Percentiles rank a stretch among this genome's conserved stretches.
Evolutionary conservation across 2,797 vertebrate species (phyloP).

Genomic region (Garrulus glandarius): DNA sequence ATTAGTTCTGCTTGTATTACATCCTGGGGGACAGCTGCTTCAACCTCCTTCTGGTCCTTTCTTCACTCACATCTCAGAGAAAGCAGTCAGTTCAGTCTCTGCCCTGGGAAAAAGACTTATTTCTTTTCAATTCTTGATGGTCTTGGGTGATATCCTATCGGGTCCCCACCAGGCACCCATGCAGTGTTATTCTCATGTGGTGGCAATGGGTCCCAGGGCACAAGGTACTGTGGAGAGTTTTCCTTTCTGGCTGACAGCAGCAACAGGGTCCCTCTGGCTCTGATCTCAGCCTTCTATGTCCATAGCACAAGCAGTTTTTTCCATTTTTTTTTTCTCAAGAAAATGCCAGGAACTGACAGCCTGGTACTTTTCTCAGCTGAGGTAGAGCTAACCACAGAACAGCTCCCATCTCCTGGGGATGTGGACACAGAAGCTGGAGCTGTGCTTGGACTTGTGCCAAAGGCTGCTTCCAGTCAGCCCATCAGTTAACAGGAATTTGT

Average conservation of each 20-base stretch:
- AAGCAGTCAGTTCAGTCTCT: not conserved
- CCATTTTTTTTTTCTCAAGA: not conserved
- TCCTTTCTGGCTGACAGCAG: not conserved
- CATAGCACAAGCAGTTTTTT: not conserved
- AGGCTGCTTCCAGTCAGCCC: not conserved
- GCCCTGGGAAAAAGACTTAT: not conserved
- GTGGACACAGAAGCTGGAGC: not conserved
- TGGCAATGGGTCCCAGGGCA: not conserved
- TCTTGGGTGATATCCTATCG: accelerated
- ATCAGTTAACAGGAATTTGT: not conserved
- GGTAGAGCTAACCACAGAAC: not conserved
- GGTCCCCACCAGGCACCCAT: accelerated
- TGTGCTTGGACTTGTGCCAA: not conserved
- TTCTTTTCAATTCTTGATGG: not conserved
- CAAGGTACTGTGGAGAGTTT: not conserved
- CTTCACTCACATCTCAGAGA: not conserved
- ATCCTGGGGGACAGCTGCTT: not conserved
- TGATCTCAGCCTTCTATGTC: not conserved
- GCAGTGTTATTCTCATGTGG: not conserved
- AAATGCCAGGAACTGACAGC: not conserved
- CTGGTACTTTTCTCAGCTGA: not conserved
- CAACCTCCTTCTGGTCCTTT: not conserved
- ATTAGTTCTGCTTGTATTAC: not conserved
- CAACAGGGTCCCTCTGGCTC: not conserved
- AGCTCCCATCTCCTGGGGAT: accelerated